Evolutionary conservation across 2,888 invertebrate species (phyloP).

Genomic region (Apocheima hispidaria): DNA sequence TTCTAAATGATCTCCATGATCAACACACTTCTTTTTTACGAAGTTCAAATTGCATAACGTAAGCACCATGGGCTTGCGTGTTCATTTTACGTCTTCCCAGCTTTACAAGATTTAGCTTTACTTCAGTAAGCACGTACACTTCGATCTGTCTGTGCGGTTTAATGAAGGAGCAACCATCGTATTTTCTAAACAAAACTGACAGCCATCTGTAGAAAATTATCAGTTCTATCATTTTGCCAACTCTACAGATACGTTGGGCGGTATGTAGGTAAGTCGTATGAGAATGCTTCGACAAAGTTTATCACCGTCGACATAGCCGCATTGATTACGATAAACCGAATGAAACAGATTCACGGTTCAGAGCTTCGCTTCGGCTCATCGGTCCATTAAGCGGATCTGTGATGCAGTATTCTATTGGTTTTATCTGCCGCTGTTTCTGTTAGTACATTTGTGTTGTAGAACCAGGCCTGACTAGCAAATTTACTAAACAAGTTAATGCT

Average conservation of each 20-base stretch:
- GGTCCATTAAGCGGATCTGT: conserved; percentile 40
- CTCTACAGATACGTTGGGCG: neutral
- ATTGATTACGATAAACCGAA: conserved; percentile 27
- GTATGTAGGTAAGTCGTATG: conserved; percentile 2
- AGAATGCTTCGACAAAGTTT: conserved; percentile 17
- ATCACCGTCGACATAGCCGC: conserved; percentile 1
- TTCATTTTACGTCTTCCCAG: conserved; percentile 19
- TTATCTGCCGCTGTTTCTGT: neutral
- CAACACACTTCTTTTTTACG: conserved; percentile 21
- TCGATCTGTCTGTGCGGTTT: neutral
- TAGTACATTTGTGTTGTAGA: neutral
- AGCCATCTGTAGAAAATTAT: neutral
- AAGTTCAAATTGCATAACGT: conserved; percentile 11
- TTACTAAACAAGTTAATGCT: too few species aligned
- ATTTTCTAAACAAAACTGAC: neutral
- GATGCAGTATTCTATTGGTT: conserved; percentile 30
- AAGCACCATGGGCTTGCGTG: neutral
- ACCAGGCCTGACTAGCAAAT: too few species aligned
- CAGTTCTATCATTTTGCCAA: neutral
- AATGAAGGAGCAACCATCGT: neutral
- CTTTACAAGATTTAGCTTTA: conserved; percentile 20
- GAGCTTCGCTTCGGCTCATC: conserved; percentile 46
- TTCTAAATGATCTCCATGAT: neutral
- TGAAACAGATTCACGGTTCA: conserved; percentile 44
- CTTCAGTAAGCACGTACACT: conserved; percentile 2